Percentiles rank a stretch among this genome's conserved stretches.
These are phyloP conservation scores for Cryptocheilus praepositus DNA, from an alignment of 2,888 invertebrate genomes.

Conservation along the genomic window DNA sequence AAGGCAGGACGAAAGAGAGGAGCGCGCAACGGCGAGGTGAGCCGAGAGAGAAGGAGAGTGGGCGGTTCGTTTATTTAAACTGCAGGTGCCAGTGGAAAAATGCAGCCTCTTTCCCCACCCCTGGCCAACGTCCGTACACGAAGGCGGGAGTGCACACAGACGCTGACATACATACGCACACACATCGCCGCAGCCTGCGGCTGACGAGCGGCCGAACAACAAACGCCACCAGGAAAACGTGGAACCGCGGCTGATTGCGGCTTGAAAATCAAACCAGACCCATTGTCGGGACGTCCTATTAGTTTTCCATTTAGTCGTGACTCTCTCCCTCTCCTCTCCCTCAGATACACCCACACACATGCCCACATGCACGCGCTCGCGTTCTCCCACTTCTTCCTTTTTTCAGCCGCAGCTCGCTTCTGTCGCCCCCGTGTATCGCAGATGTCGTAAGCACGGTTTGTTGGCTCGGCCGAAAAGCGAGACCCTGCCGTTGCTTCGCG, in stretches of 20 bases:
- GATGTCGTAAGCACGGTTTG: too few relatives aligned
- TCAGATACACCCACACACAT: constrained; percentile 1
- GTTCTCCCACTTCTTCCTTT: constrained; percentile 2
- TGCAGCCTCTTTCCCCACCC: constrained; percentile 47
- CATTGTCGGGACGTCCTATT: constrained; percentile 61
- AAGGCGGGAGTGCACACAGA: constrained; percentile 18
- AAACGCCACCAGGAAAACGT: constrained; percentile 62
- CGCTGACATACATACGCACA: constrained; percentile 7
- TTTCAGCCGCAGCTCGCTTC: not conserved
- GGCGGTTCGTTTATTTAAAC: constrained; percentile 67
- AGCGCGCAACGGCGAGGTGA: not conserved
- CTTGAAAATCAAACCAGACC: constrained; percentile 64
- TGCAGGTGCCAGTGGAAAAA: constrained; percentile 63
- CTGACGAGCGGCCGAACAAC: constrained; percentile 66
- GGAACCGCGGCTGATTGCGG: constrained; percentile 58
- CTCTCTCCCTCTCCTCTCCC: constrained; percentile 22
- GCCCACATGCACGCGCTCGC: not conserved
- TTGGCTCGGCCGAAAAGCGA: too few relatives aligned
- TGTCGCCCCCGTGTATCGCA: constrained; percentile 1
- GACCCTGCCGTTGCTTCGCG: too few relatives aligned
- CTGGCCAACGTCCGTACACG: not conserved
- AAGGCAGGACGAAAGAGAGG: constrained; percentile 2
- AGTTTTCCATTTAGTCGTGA: constrained; percentile 56
- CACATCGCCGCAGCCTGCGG: constrained; percentile 60
- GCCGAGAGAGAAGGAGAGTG: constrained; percentile 26